These are phyloP conservation scores for Epinotia nisella DNA, from an alignment of 2,888 invertebrate genomes.

Conservation along the genomic window DNA sequence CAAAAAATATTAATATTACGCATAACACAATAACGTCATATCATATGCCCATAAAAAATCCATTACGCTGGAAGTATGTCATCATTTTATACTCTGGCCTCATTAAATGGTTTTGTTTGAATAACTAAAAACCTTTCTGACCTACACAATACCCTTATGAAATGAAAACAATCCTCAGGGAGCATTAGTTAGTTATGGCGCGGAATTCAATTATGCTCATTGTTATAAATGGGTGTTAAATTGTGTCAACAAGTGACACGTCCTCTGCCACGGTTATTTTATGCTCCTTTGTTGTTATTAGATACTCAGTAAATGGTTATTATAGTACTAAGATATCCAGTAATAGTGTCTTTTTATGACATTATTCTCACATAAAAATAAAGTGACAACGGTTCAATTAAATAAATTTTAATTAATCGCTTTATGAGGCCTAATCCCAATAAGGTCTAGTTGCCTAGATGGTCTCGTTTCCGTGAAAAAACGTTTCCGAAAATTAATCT, in stretches of 20 bases:
- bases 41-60: conserved; percentile 7
- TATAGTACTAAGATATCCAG: background rate
- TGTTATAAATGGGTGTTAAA: conserved; percentile 12
- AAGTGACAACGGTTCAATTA: too few relatives aligned
- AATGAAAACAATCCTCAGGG: background rate
- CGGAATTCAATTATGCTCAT: conserved; percentile 25
- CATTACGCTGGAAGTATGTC: conserved; percentile 12
- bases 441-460: too few relatives aligned
- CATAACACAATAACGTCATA: background rate
- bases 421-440: too few relatives aligned
- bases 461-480: too few relatives aligned
- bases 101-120: conserved; percentile 1
- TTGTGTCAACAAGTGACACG: conserved; percentile 25
- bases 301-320: background rate
- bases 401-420: too few relatives aligned
- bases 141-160: background rate
- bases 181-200: background rate
- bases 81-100: background rate
- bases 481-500: too few relatives aligned
- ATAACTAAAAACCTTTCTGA: conserved; percentile 9
- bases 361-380: too few relatives aligned
- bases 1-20: background rate
- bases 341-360: background rate
- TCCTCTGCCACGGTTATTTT: background rate
- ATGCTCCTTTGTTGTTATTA: background rate